phyloP scores from a whole-genome alignment of 2,888 invertebrate genomes.

The Spodoptera exigua region DNA sequence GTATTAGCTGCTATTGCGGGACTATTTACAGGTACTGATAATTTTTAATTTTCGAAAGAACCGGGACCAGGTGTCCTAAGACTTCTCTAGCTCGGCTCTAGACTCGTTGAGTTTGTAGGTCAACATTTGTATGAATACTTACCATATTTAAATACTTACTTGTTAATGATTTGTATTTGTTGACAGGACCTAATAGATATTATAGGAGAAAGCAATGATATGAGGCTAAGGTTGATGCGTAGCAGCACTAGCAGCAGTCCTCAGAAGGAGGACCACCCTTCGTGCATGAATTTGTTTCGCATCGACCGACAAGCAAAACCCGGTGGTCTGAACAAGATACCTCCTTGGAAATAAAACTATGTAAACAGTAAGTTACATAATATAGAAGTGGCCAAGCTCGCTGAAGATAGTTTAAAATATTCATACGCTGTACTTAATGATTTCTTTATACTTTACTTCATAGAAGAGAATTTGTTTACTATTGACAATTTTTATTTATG shows the following conservation, averaged over 20 bases:
- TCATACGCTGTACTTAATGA: slow-evolving; percentile 11
- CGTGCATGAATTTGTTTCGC: slow-evolving; percentile 57
- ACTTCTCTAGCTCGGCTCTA: too few species aligned
- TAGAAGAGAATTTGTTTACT: slow-evolving; percentile 41
- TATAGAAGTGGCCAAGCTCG: slow-evolving; percentile 23
- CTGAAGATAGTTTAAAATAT: slow-evolving; percentile 12
- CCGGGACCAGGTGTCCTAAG: too few species aligned
- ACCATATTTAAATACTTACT: background rate
- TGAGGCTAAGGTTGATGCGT: slow-evolving; percentile 65
- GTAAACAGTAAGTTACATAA: slow-evolving; percentile 25
- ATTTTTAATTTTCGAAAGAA: too few species aligned
- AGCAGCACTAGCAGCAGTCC: slow-evolving; percentile 65
- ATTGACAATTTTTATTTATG: slow-evolving; percentile 45
- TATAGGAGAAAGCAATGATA: slow-evolving; percentile 68
- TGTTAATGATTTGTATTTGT: slow-evolving; percentile 17
- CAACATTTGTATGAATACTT: background rate
- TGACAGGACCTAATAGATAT: slow-evolving; percentile 75
- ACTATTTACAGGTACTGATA: too few species aligned
- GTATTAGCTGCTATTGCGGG: too few species aligned
- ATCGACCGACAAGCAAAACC: slow-evolving; percentile 18
- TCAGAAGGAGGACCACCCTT: slow-evolving; percentile 55
- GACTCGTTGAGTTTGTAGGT: background rate
- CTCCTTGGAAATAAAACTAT: slow-evolving; percentile 65
- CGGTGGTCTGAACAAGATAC: slow-evolving; percentile 24
- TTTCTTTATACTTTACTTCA: slow-evolving; percentile 18